Conservation (phyloP, 2,113 vertebrate genomes). For the Phodopus roborovskii region DNA sequence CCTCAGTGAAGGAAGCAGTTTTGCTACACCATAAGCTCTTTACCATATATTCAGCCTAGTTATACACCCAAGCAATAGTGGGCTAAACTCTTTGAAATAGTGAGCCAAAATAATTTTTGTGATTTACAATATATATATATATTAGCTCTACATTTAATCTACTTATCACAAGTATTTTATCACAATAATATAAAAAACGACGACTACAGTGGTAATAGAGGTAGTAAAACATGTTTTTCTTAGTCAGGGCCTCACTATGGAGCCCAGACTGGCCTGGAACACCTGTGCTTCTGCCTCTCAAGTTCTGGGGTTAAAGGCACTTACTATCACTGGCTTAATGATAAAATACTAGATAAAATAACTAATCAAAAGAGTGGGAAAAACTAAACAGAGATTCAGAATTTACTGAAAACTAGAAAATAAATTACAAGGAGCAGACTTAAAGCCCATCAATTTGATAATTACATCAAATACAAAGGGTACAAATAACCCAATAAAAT, state of each 20-base stretch:
- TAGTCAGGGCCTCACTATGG: neutral
- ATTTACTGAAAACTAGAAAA: conserved; percentile 19
- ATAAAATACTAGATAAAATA: no score
- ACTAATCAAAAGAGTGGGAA: neutral
- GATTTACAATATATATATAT: neutral
- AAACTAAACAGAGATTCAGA: neutral
- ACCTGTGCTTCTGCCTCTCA: neutral
- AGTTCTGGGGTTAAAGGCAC: neutral
- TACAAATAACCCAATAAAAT: neutral
- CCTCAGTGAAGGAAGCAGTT: neutral
- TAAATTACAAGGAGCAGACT: neutral
- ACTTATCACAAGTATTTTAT: no score
- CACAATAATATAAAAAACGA: no score
- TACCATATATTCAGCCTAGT: neutral
- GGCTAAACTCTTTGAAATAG: neutral
- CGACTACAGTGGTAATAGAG: neutral
- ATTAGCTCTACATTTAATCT: no score
- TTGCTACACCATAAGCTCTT: neutral
- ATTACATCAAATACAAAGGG: neutral
- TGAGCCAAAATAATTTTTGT: neutral
- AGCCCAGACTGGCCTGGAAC: neutral
- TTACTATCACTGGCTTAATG: neutral
- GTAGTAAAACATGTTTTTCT: neutral
- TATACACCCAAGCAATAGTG: neutral
- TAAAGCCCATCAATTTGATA: neutral